Evolutionary conservation across 2,888 invertebrate genomes (phyloP).

Genomic region (Melieria omissa): DNA sequence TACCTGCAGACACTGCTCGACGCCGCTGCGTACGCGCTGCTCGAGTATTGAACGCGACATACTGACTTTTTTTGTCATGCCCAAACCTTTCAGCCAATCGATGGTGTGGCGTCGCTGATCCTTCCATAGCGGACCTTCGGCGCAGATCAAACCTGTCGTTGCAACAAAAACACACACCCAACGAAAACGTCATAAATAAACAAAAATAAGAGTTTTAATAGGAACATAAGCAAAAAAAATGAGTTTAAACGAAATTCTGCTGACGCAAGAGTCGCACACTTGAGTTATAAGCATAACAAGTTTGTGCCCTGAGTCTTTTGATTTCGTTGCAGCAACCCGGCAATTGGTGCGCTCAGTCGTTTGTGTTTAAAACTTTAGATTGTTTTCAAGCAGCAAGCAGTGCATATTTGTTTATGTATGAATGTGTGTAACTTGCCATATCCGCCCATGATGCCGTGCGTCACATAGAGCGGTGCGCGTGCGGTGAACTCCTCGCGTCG

Average conservation of each 20-base stretch:
- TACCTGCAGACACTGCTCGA: constrained; percentile 71
- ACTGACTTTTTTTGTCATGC: constrained; percentile 75
- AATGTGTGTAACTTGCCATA: constrained; percentile 74
- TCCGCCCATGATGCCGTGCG: constrained; percentile 88
- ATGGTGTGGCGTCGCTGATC: constrained; percentile 82
- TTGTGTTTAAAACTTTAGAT: neutral
- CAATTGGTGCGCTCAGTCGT: neutral
- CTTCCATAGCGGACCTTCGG: constrained; percentile 84
- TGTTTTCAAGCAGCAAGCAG: too few relatives aligned
- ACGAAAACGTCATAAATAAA: neutral
- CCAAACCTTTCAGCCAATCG: constrained; percentile 78
- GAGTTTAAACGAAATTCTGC: constrained; percentile 22
- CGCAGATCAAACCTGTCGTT: constrained; percentile 80
- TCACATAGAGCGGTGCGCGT: constrained; percentile 81
- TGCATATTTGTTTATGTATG: neutral
- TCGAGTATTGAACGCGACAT: constrained; percentile 74
- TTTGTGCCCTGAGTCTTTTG: constrained; percentile 48
- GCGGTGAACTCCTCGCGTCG: constrained; percentile 79
- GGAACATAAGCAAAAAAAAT: constrained; percentile 5
- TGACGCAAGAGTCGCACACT: constrained; percentile 8
- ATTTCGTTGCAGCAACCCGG: constrained; percentile 4
- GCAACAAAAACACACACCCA: constrained; percentile 2
- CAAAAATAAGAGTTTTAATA: neutral
- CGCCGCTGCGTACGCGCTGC: constrained; percentile 73
- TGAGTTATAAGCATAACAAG: constrained; percentile 14